phyloP scores from a whole-genome alignment of 2,888 invertebrate species.

The Micoletzkya japonica region DNA sequence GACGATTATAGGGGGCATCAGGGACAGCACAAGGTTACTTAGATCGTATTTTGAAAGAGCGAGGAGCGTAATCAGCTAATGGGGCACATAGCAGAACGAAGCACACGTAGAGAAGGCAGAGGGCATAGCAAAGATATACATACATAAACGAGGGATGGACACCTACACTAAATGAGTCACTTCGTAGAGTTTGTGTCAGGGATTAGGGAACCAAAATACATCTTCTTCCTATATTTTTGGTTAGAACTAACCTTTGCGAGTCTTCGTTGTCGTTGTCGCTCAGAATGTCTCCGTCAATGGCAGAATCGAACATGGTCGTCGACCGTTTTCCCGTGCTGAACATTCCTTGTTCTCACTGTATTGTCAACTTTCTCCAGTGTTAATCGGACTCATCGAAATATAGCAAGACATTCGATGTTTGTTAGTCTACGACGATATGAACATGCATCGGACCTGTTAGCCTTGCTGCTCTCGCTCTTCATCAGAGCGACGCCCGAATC shows the following conservation, averaged over 20 bases:
- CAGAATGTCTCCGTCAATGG: slow-evolving; percentile 35
- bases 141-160: no score
- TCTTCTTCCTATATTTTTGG: no score
- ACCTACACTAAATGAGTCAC: no score
- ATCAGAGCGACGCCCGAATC: slow-evolving; percentile 15
- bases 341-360: background rate
- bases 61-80: no score
- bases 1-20: no score
- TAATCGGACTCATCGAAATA: background rate
- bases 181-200: no score
- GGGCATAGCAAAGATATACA: no score
- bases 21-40: no score
- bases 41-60: no score
- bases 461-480: slow-evolving; percentile 22
- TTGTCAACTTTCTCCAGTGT: background rate
- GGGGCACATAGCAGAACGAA: no score
- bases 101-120: no score
- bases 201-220: no score
- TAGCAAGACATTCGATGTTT: background rate
- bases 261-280: slow-evolving; percentile 8
- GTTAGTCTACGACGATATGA: background rate
- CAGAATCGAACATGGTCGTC: slow-evolving; percentile 50
- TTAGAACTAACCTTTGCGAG: background rate
- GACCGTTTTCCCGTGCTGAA: slow-evolving; percentile 35
- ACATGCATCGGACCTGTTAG: background rate